Conservation (phyloP, 2,797 vertebrate genomes). For the Thripadectes ignobilis region DNA sequence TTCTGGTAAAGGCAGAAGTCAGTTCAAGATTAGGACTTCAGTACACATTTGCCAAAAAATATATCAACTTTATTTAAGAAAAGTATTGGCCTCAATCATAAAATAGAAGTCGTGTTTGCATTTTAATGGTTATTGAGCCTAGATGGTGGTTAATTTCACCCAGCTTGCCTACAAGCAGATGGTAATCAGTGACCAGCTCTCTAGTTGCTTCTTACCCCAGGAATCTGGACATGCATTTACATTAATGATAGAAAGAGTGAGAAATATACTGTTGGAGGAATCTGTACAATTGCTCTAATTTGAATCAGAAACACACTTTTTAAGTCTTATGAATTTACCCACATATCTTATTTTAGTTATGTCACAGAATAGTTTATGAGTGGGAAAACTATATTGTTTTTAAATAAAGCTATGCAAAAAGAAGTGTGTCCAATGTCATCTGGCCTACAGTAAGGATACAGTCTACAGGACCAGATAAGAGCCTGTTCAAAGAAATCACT, state of each 20-base stretch:
- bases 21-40: not conserved
- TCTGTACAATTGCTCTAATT: not conserved
- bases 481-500: not conserved
- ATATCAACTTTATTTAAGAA: not conserved
- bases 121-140: not conserved
- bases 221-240: not conserved
- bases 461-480: not conserved
- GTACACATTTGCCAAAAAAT: not conserved
- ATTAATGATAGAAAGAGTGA: not conserved
- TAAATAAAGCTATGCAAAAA: not conserved
- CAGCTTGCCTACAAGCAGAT: not conserved
- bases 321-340: not conserved
- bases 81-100: not conserved
- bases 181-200: not conserved
- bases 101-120: not conserved
- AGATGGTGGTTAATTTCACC: not conserved
- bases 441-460: not conserved
- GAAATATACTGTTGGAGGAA: not conserved
- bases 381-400: not conserved
- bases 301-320: not conserved
- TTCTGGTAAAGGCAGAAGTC: not conserved
- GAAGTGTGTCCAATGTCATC: not conserved
- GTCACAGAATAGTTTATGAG: not conserved
- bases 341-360: not conserved
- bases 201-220: not conserved